Conservation (phyloP, 2,113 vertebrate species). For the Nanorana parkeri region DNA sequence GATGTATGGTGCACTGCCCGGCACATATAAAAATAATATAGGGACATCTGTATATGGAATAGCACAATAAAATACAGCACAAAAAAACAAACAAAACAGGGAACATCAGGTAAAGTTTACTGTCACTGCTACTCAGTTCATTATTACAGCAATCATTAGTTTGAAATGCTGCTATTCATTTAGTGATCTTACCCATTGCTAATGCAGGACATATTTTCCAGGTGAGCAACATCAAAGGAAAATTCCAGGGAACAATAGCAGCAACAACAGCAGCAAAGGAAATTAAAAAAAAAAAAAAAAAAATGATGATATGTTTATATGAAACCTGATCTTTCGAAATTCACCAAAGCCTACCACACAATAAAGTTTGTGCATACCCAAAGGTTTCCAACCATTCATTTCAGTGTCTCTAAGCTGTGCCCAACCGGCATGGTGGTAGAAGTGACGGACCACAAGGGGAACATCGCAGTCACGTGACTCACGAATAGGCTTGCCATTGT, state of each 20-base stretch:
- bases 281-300: neutral
- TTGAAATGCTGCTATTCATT: neutral
- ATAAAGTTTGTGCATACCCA: conserved; percentile 63
- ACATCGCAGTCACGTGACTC: conserved; percentile 68
- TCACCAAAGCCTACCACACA: too few species aligned
- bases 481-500: conserved; percentile 65
- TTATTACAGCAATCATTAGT: too few species aligned
- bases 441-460: conserved; percentile 66
- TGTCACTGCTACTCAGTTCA: too few species aligned
- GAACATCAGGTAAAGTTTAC: too few species aligned
- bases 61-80: too few species aligned
- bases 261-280: conserved; percentile 64
- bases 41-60: too few species aligned
- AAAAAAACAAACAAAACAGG: too few species aligned
- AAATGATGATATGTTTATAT: neutral
- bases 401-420: conserved; percentile 62
- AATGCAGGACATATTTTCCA: conserved; percentile 73
- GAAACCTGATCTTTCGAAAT: too few species aligned
- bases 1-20: too few species aligned
- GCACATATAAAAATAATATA: too few species aligned
- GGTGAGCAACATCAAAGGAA: conserved; percentile 68
- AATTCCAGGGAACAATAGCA: conserved; percentile 64
- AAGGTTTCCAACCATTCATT: conserved; percentile 67
- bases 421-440: conserved; percentile 68
- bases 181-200: conserved; percentile 66